Evolutionary conservation across 1,140 invertebrate species (phyloP), one percentile per base, ranked within the genome.

Genomic region (Cyphomyrmex costatus): DNA sequence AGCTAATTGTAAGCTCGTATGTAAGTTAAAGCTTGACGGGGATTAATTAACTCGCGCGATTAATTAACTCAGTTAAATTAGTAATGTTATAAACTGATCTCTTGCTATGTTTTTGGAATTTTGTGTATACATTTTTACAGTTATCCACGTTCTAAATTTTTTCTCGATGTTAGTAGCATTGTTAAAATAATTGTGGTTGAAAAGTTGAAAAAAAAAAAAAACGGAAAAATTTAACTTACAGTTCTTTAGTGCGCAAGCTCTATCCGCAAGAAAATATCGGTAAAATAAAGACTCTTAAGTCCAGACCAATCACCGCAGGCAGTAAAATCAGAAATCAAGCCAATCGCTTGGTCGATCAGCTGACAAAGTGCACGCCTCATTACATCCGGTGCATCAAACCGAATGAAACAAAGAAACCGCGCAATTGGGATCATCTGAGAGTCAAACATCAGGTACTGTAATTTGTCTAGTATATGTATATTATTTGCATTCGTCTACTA

Each of bases 321-420:
- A 97, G 94, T 80, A 98, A 98, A 94, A 98, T 98, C 87, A 96
- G 96, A 93, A 97, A 95, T 58, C 97, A 98, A 93, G 97, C 97
- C 12, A 97, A 97, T 92, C 95, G 96, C 70, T 95, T 98, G n/a
- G 97, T 98, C 2, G 96, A 96, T 16, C 97, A 97, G 80, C 91
- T 98, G 87, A 97, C 96, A 96, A 96, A 96, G 87, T 97, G 97
- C 91, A 96, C 96, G 6, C 97, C 97, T 33, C 97, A 97, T 95
- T 97, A 97, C 88, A 96, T 98, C 56, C 93, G 97, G 49, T 98
- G 97, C 92, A 97, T 98, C 82, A 98, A 98, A 92, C 97, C 97
- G 3, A 98, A 98, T 92, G 97, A 98, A 92, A 97, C 96, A 10
- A 97, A 97, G 92, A 96, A 95, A 92, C 95, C 97, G 0, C 95